Evolutionary conservation across 2,888 invertebrate genomes (phyloP).

Genomic region (Cephus runcator): DNA sequence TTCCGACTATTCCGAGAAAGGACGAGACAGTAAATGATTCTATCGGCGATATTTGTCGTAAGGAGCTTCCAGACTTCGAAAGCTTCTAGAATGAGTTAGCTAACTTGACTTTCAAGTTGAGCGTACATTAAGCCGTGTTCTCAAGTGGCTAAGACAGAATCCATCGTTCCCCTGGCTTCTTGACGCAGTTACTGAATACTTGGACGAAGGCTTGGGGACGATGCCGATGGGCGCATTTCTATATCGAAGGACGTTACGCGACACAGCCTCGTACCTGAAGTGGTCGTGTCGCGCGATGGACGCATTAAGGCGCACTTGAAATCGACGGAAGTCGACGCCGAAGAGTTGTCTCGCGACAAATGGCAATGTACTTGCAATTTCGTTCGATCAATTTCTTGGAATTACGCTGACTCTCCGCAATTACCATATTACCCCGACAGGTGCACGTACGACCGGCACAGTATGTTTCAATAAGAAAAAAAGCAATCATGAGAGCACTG

Average conservation of each 20-base stretch:
- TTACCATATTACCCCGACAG: neutral
- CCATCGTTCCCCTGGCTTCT: neutral
- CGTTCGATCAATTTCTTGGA: neutral
- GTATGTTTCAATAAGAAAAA: neutral
- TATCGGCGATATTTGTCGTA: neutral
- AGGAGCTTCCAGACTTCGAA: neutral
- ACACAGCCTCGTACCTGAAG: neutral
- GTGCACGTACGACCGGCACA: neutral
- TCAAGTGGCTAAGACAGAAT: neutral
- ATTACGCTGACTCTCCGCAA: neutral
- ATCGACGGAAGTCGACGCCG: neutral
- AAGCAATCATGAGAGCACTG: neutral
- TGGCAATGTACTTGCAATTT: neutral
- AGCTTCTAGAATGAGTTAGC: neutral
- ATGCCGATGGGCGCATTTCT: neutral
- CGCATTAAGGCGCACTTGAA: neutral
- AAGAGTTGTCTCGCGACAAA: neutral
- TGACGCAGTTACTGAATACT: neutral
- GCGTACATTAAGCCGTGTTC: neutral
- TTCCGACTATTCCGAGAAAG: neutral
- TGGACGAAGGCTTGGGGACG: neutral
- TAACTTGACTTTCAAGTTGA: neutral
- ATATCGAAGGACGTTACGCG: neutral
- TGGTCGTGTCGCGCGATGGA: neutral
- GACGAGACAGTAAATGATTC: neutral